These are phyloP conservation scores for Agonopterix subpropinquella DNA, from an alignment of 2,888 invertebrate genomes.

Conservation along the genomic window DNA sequence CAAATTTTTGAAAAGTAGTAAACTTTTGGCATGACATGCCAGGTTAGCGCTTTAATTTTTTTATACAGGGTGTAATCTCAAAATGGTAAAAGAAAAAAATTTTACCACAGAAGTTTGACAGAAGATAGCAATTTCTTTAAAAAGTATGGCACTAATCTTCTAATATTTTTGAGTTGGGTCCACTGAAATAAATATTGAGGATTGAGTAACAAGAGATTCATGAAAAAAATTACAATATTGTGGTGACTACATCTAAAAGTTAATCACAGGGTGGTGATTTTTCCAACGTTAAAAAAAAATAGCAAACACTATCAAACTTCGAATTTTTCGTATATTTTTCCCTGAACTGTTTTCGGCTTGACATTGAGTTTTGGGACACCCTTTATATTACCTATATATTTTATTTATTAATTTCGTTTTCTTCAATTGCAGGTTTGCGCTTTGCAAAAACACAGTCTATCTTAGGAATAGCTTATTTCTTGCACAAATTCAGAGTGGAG, in stretches of 20 bases:
- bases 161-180: too few species aligned
- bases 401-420: not conserved
- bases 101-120: not conserved
- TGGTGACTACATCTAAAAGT: not conserved
- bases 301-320: not conserved
- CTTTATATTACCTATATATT: not conserved
- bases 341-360: not conserved
- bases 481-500: conserved; percentile 1
- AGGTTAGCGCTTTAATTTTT: too few species aligned
- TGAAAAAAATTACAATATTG: not conserved
- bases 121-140: not conserved
- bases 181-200: too few species aligned
- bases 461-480: not conserved
- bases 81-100: not conserved
- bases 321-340: not conserved
- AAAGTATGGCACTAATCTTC: not conserved
- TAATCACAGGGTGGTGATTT: too few species aligned
- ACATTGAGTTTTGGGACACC: not conserved
- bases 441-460: conserved; percentile 2
- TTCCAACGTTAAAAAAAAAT: not conserved
- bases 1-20: not conserved
- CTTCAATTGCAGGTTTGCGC: conserved; percentile 2
- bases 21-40: too few species aligned
- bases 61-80: too few species aligned
- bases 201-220: too few species aligned